These are phyloP conservation scores for Chamaetylas fuelleborni DNA, from an alignment of 2,113 vertebrate genomes.

Conservation along the genomic window DNA sequence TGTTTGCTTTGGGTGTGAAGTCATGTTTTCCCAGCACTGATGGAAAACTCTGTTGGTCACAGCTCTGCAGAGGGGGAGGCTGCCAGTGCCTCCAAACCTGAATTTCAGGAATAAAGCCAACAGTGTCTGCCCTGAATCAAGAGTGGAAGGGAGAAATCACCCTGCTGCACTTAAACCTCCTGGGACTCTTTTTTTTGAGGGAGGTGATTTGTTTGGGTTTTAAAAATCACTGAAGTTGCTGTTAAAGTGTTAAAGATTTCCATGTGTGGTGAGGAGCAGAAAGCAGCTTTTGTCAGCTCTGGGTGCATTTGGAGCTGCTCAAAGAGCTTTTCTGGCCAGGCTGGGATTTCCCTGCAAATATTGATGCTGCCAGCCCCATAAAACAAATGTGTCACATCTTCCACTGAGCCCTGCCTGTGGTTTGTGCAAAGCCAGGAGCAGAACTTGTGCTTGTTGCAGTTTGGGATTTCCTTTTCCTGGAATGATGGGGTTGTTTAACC, in stretches of 20 bases:
- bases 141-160: neutral
- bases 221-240: neutral
- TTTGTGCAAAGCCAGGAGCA: neutral
- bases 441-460: neutral
- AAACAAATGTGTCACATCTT: neutral
- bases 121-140: neutral
- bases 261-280: neutral
- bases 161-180: neutral
- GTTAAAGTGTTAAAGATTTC: neutral
- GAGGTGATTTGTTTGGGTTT: neutral
- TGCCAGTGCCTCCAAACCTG: neutral
- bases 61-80: neutral
- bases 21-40: conserved; percentile 12
- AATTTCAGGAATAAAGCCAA: conserved; percentile 17
- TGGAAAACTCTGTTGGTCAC: neutral
- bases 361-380: neutral
- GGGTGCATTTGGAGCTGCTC: neutral
- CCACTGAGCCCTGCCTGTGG: neutral
- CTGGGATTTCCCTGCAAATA: neutral
- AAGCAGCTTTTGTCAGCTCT: neutral
- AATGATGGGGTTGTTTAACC: neutral
- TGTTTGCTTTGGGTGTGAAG: conserved; percentile 19
- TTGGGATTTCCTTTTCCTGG: neutral
- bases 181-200: neutral
- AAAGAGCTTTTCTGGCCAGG: neutral